A percentile compares a stretch with the other conserved stretches of the same genome.
These are phyloP conservation scores for Spermophilus dauricus DNA, from an alignment of 2,113 vertebrate species.

Conservation along the genomic window DNA sequence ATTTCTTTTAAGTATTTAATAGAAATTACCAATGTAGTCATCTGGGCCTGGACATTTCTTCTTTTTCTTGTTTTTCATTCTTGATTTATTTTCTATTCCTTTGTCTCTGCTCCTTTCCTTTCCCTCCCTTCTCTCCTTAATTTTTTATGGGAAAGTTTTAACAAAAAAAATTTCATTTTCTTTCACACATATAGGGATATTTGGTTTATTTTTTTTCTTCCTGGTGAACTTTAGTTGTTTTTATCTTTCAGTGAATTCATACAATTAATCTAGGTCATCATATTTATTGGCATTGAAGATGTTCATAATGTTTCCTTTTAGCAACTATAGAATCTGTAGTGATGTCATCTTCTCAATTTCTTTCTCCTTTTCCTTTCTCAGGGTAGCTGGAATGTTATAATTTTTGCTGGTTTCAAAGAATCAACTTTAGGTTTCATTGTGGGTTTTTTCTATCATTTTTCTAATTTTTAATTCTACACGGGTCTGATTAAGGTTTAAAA, in stretches of 20 bases:
- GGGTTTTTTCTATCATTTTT: background rate
- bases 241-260: background rate
- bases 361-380: background rate
- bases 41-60: background rate
- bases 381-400: background rate
- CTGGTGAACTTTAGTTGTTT: background rate
- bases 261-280: background rate
- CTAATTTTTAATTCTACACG: background rate
- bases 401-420: background rate
- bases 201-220: background rate
- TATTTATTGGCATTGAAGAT: background rate
- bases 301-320: background rate
- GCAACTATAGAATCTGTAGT: background rate
- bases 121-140: background rate
- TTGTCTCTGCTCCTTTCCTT: background rate
- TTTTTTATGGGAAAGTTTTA: background rate
- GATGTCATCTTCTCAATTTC: background rate
- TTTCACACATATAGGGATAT: background rate
- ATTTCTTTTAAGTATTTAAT: background rate
- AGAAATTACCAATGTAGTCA: background rate
- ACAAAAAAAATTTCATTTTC: background rate
- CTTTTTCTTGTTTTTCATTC: background rate
- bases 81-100: background rate
- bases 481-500: background rate
- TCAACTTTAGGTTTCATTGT: background rate